Base-by-base conservation (phyloP, 23 tunicate genomes). In the Phallusia fumigata region DNA sequence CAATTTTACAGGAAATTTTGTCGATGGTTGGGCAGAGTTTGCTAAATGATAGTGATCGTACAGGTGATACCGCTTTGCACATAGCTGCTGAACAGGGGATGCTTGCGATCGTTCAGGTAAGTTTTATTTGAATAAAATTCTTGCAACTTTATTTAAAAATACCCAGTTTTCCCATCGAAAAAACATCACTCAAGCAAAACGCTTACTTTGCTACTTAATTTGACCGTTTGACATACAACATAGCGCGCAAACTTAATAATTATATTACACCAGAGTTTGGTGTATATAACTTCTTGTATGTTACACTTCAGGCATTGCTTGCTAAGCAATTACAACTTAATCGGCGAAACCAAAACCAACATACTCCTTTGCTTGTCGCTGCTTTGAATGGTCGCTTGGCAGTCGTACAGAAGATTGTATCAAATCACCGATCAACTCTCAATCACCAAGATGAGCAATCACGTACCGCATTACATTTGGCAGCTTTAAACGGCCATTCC, bases 361-460 rank as follows among this genome's bases (percentile, higher is more conserved):
- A 80, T 31, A 86, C 90, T 0, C 84, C 90, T 2, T 35, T 86
- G 32, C 84, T 65, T n/a, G 31, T 80, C n/a, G 90, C 90, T 6
- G 74, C 82, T 0, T 0, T 47, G 36, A 74, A 74, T 32, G 77
- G 78, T 0, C 74, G 80, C 26, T 13, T 19, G 26, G 52, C 80
- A 32, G 31, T 80, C 30, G 78, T 86, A 18, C 47, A 52, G 0
- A 75, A 50, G 34, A 86, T 86, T n/a, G 76, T 86, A 31, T 19
- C 32, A 0, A 50, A 49, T 8, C 52, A 86, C 18, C 35, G 36
- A 18, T 0, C 84, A 18, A 0, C 53, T 10, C 81, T 86, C 22
- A 80, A 80, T 52, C 79, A 86, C 15, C 80, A 80, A 73, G 90
- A 86, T 64, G 90, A 80, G n/a, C 36, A 34, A 45, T 86, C 84